These are phyloP conservation scores for Luehdorfia chinensis DNA, from an alignment of 1,140 invertebrate species.

Conservation along the genomic window DNA sequence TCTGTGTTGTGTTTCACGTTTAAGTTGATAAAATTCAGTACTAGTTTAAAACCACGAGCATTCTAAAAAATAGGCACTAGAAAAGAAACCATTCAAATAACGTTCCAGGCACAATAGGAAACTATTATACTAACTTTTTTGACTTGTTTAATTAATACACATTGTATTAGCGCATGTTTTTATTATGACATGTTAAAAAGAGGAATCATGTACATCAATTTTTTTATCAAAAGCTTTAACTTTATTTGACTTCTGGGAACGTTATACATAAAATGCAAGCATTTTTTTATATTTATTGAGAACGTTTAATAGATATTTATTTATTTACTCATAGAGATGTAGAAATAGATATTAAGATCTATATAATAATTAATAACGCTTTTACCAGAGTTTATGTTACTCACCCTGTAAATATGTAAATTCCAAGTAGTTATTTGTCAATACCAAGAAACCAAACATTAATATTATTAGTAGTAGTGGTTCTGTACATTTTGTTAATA, in stretches of 20 bases:
- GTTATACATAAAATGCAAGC: not conserved
- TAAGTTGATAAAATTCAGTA: too few species aligned
- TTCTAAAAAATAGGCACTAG: too few species aligned
- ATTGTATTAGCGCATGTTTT: too few species aligned
- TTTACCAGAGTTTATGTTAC: conserved; percentile 65
- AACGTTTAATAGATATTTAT: conserved; percentile 11
- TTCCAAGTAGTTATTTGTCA: conserved; percentile 64
- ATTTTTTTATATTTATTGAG: conserved; percentile 16
- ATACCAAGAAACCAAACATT: conserved; percentile 75
- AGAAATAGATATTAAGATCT: conserved; percentile 32
- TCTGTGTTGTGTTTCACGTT: too few species aligned
- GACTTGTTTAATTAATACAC: too few species aligned
- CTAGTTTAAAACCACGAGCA: too few species aligned
- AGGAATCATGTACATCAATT: too few species aligned
- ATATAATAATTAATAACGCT: conserved; percentile 51
- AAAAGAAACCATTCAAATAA: too few species aligned
- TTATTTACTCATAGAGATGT: conserved; percentile 18
- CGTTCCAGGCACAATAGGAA: too few species aligned
- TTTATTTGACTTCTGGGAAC: conserved; percentile 1
- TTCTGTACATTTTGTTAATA: conserved; percentile 70
- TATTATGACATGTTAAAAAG: too few species aligned
- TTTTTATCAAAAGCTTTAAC: conserved; percentile 15
- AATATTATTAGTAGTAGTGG: conserved; percentile 60
- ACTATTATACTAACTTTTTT: too few species aligned
- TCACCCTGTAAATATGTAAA: conserved; percentile 73